Base-by-base conservation (phyloP, 1,140 invertebrate genomes). In the Potamilus streckersoni region DNA sequence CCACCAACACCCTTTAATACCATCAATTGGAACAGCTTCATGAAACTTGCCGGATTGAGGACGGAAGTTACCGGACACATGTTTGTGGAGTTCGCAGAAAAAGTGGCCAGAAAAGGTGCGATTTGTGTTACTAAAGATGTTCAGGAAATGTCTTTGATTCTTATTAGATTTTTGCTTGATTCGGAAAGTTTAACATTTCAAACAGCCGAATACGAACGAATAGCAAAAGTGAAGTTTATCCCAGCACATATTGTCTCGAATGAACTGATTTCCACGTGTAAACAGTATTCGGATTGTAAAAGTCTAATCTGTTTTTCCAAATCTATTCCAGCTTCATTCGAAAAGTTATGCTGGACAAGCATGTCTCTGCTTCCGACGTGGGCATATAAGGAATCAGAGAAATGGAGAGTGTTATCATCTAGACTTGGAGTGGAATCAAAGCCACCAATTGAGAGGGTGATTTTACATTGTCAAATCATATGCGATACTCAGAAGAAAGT, bases 71-170 rank as follows among this genome's bases (percentile, higher is more conserved):
- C 74, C 17, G 68, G 20, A 55, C 5, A 71, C 16, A 57, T 65
- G 49, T n/a, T 76, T 17, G 62, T 76, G n/a, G 31, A 65, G 12
- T 76, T 71, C 66, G 74, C 74, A 20, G 11, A 55, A 20, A 23
- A 66, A 60, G 19, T 76, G 14, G 74, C 64, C 38, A 31, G 11
- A 27, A 19, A 63, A 49, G n/a, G 60, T 49, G 38, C 38, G 11
- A 6, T 49, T 8, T 11, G 38, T 49, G 38, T 49, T n/a, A 12
- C 23, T 1, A 23, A 66, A 38, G 20, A 27, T 64, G 20, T 23
- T 57, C 60, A 23, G 12, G 27, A 59, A 11, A 66, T 67, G 58
- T 73, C 72, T 14, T 14, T 6, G 23, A 20, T 38, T 13, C n/a
- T 73, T 12, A 15, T 67, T 2, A 12, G 15, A 15, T 13, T 19